Conservation (phyloP, 2,113 vertebrate genomes). For the Tichodroma muraria region DNA sequence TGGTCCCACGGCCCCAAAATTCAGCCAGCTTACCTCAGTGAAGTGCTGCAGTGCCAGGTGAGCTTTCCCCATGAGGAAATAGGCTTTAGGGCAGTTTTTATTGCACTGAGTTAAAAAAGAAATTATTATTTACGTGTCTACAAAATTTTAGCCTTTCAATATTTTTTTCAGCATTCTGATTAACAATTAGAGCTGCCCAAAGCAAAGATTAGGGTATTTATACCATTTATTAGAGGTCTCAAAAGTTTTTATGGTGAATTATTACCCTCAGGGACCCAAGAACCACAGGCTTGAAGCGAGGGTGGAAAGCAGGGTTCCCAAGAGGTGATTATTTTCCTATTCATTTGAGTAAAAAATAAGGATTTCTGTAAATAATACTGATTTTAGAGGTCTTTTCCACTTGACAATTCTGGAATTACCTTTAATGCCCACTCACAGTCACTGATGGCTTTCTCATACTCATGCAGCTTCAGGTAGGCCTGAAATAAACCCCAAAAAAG, state of each 20-base stretch:
- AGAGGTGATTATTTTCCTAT: background rate
- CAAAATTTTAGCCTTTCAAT: background rate
- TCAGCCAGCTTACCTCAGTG: conserved; percentile 66
- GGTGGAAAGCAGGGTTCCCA: background rate
- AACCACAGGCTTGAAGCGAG: background rate
- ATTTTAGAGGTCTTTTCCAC: background rate
- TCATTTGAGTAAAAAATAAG: background rate
- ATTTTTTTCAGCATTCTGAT: background rate
- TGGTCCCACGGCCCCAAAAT: rapidly evolving
- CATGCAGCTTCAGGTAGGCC: conserved; percentile 84
- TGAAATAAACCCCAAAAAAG: conserved; percentile 31
- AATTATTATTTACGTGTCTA: background rate
- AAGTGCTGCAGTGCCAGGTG: conserved; percentile 77
- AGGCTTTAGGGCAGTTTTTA: conserved; percentile 82
- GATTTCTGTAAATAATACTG: background rate
- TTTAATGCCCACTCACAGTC: conserved; percentile 93
- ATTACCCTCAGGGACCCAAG: background rate
- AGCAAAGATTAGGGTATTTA: background rate
- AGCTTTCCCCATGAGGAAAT: conserved; percentile 87
- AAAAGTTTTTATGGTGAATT: background rate
- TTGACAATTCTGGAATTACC: conserved; percentile 65
- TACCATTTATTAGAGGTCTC: background rate
- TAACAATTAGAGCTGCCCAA: background rate
- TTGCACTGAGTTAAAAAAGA: conserved; percentile 75
- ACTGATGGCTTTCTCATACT: conserved; percentile 78